Percentiles rank a stretch among this genome's conserved stretches.
Evolutionary conservation across 2,888 invertebrate genomes (phyloP).

Genomic region (Leptinotarsa juncta): DNA sequence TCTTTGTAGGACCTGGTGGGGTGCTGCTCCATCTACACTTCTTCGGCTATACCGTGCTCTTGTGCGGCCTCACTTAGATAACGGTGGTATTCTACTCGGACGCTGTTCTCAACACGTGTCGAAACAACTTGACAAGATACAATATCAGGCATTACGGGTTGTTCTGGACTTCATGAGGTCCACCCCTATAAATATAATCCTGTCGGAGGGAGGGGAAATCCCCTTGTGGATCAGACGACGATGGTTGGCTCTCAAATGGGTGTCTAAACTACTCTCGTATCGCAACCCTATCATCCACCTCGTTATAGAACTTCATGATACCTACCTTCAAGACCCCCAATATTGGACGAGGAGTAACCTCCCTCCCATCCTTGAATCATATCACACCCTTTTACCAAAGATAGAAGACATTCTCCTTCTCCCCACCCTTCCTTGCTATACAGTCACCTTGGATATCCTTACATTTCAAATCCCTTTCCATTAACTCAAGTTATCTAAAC

Average conservation of each 20-base stretch:
- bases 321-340: not conserved
- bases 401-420: not conserved
- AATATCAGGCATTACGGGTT: slow-evolving; percentile 14
- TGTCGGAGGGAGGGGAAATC: not conserved
- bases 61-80: slow-evolving; percentile 4
- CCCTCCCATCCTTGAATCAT: not conserved
- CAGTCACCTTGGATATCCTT: not conserved
- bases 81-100: slow-evolving; percentile 4
- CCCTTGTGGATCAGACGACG: not conserved
- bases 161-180: not conserved
- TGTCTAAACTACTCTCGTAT: not conserved
- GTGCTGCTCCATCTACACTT: not conserved
- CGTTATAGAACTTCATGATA: not conserved
- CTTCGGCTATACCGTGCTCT: not conserved
- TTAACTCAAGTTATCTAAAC: not conserved
- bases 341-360: not conserved
- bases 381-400: not conserved
- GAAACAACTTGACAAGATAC: not conserved
- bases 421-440: not conserved
- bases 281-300: not conserved
- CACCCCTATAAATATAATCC: not conserved
- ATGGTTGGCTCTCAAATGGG: not conserved
- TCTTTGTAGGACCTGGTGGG: slow-evolving; percentile 17
- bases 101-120: not conserved
- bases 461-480: not conserved